Percentiles rank a stretch among this genome's conserved stretches.
Conservation (phyloP, 1,140 invertebrate genomes). For the Eumeta japonica region DNA sequence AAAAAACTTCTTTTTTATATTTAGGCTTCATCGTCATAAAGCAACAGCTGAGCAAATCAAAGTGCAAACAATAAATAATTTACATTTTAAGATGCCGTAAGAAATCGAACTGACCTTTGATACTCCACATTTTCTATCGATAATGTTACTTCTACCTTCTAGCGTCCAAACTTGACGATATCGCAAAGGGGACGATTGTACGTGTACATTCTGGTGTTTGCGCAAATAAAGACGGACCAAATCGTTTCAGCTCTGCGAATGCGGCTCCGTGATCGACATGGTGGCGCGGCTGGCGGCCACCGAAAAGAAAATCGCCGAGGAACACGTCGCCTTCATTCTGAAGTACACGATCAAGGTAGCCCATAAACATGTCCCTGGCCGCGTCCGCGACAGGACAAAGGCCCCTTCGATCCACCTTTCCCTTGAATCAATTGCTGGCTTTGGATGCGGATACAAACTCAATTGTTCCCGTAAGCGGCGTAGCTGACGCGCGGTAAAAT, state of each 20-base stretch:
- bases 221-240: no score
- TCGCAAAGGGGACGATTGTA: no score
- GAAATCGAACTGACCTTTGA: no score
- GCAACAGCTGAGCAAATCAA: no score
- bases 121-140: no score
- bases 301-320: conserved; percentile 76
- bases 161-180: no score
- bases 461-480: conserved; percentile 49
- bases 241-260: conserved; percentile 78
- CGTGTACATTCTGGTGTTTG: no score
- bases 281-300: conserved; percentile 66
- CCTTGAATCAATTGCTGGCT: conserved; percentile 56
- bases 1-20: no score
- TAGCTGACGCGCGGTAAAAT: conserved; percentile 49
- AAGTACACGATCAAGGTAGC: conserved; percentile 80
- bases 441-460: conserved; percentile 57
- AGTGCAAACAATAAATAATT: no score
- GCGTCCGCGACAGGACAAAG: conserved; percentile 54
- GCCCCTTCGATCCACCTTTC: conserved; percentile 52
- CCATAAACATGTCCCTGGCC: conserved; percentile 56
- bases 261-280: conserved; percentile 77
- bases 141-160: no score
- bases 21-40: no score
- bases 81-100: no score
- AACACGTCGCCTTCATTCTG: conserved; percentile 84